These are phyloP conservation scores for Sebastes goodei DNA, from an alignment of 2,797 vertebrate species.

Conservation along the genomic window DNA sequence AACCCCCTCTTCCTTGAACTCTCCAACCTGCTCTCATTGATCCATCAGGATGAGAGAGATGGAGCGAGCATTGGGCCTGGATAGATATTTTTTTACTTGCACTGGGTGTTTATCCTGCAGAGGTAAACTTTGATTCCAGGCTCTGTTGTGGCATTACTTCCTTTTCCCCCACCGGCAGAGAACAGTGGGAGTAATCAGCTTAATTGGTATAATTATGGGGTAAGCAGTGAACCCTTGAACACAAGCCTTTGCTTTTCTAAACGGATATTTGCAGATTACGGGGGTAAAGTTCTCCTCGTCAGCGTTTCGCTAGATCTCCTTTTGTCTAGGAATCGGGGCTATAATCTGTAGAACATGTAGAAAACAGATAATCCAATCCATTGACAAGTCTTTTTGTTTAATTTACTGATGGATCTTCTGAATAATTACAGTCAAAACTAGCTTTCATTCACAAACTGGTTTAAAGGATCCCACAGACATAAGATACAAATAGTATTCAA, in stretches of 20 bases:
- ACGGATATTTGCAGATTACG: conserved; percentile 63
- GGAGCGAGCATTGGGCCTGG: not conserved
- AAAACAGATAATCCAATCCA: not conserved
- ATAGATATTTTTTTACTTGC: conserved; percentile 47
- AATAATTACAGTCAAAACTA: not conserved
- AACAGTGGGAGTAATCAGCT: conserved; percentile 70
- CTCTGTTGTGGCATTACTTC: conserved; percentile 57
- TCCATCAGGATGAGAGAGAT: conserved; percentile 5
- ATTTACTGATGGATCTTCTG: not conserved
- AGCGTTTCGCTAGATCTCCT: conserved; percentile 26
- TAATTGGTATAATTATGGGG: conserved; percentile 73
- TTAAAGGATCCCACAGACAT: not conserved
- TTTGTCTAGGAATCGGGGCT: conserved; percentile 25
- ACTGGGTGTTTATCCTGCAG: conserved; percentile 48
- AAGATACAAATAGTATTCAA: not conserved
- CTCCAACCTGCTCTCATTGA: conserved; percentile 36
- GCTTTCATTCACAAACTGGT: not conserved
- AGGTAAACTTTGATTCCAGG: conserved; percentile 66
- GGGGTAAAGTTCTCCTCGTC: conserved; percentile 46
- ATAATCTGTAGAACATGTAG: conserved; percentile 12
- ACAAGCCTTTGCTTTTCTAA: conserved; percentile 58
- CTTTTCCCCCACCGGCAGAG: conserved; percentile 53
- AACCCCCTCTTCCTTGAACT: conserved; percentile 16
- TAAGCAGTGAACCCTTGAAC: conserved; percentile 63
- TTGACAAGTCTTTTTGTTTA: not conserved